Percentiles rank a stretch among this genome's conserved stretches.
phyloP scores from a whole-genome alignment of 2,797 vertebrate genomes.

The Muscicapa striata region DNA sequence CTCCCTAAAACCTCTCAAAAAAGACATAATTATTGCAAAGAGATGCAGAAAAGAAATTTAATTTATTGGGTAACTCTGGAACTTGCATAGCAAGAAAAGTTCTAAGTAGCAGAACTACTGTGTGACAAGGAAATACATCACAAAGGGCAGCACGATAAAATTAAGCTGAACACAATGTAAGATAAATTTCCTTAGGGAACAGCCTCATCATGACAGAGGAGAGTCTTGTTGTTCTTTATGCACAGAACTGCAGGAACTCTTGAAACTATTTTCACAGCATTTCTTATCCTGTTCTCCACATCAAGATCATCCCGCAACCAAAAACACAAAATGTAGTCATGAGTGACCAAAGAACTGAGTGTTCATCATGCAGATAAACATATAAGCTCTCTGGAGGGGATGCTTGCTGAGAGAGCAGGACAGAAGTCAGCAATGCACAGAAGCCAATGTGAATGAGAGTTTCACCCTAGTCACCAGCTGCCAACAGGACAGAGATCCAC shows the following conservation, averaged over 20 bases:
- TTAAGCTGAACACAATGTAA: not conserved
- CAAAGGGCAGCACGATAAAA: not conserved
- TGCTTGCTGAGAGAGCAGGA: not conserved
- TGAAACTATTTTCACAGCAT: not conserved
- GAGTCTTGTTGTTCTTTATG: not conserved
- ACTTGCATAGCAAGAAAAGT: not conserved
- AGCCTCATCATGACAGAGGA: not conserved
- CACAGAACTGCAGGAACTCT: not conserved
- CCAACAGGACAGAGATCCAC: not conserved
- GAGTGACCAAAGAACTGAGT: not conserved
- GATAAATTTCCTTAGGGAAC: not conserved
- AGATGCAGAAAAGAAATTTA: not conserved
- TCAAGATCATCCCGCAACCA: not conserved
- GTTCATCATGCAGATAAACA: not conserved
- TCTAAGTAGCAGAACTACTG: not conserved
- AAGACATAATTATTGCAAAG: not conserved
- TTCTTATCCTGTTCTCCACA: not conserved
- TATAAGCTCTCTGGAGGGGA: not conserved
- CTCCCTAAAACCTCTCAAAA: not conserved
- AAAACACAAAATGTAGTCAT: not conserved
- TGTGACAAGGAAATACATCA: not conserved
- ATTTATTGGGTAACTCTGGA: not conserved
- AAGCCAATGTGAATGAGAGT: not conserved
- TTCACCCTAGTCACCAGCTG: not conserved
- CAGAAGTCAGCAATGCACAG: not conserved